Conservation (phyloP, 2,888 invertebrate genomes). For the Agrotis puta region DNA sequence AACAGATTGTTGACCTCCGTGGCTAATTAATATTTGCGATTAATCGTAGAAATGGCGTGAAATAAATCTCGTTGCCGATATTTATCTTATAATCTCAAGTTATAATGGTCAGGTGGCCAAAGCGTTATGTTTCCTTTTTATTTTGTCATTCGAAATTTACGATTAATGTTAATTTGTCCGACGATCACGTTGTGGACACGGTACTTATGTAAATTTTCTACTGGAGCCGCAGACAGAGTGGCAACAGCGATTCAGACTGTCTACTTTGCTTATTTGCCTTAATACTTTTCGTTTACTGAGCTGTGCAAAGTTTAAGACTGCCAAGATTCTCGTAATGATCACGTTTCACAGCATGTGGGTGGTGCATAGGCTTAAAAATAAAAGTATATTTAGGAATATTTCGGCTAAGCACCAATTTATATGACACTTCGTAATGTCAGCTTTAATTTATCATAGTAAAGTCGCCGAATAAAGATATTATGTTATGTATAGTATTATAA, state of each 20-base stretch:
- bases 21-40: conserved; percentile 84
- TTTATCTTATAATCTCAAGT: conserved; percentile 75
- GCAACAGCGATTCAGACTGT: conserved; percentile 76
- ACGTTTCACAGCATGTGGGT: not conserved
- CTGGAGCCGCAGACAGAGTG: conserved; percentile 85
- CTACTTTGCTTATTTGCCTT: conserved; percentile 54
- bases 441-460: conserved; percentile 29
- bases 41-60: conserved; percentile 76
- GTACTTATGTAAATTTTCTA: conserved; percentile 81
- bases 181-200: conserved; percentile 79
- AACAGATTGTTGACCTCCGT: conserved; percentile 82
- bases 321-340: not conserved
- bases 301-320: conserved; percentile 5
- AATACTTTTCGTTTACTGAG: conserved; percentile 40
- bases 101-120: conserved; percentile 81
- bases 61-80: conserved; percentile 81
- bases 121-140: conserved; percentile 76
- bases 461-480: conserved; percentile 41
- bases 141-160: conserved; percentile 82
- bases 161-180: conserved; percentile 79
- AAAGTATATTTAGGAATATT: conserved; percentile 16
- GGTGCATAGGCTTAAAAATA: not conserved
- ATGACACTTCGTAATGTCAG: conserved; percentile 27
- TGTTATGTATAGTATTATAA: conserved; percentile 31
- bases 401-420: conserved; percentile 7